Conservation (phyloP, 2,888 invertebrate species). For the Pemphredon lugubris region DNA sequence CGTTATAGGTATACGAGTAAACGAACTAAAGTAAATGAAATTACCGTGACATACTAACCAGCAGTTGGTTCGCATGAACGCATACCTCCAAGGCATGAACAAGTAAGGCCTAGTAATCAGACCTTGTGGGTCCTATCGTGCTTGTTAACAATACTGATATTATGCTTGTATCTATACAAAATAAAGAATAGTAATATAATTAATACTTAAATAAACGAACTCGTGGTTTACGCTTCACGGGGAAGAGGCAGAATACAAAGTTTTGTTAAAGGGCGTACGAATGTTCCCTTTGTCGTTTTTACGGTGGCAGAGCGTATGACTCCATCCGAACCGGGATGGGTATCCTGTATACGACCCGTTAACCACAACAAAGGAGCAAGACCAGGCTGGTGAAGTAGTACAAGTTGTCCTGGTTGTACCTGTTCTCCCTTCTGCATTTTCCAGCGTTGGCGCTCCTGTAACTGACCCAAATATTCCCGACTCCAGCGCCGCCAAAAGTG, state of each 20-base stretch:
- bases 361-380: background rate
- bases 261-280: background rate
- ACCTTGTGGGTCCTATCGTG: too few relatives aligned
- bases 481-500: constrained; percentile 1
- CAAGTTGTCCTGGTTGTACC: background rate
- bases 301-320: background rate
- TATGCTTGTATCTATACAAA: too few relatives aligned
- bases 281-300: background rate
- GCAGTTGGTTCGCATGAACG: too few relatives aligned
- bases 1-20: too few relatives aligned
- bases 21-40: too few relatives aligned
- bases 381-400: background rate
- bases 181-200: too few relatives aligned
- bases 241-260: background rate
- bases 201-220: too few relatives aligned
- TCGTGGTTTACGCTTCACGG: too few relatives aligned
- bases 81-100: too few relatives aligned
- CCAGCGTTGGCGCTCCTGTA: background rate
- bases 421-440: background rate
- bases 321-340: background rate
- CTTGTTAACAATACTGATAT: too few relatives aligned
- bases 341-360: background rate
- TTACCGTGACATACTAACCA: too few relatives aligned
- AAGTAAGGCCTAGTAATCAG: too few relatives aligned
- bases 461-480: background rate